phyloP scores from a whole-genome alignment of 1,140 invertebrate species.

The Aradophagus sp. region DNA sequence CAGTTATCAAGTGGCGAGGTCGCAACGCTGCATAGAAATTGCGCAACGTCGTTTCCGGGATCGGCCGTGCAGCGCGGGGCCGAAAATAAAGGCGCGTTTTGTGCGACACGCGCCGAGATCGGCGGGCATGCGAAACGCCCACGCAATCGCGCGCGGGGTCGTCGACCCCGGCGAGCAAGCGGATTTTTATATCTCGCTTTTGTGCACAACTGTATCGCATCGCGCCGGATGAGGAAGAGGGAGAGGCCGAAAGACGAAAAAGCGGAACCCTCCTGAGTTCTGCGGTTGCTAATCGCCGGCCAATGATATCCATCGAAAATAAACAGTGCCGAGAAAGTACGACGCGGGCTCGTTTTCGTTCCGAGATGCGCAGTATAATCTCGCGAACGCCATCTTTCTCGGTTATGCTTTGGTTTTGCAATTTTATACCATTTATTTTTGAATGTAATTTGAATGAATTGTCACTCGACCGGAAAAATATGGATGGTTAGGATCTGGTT shows the following conservation, averaged over 20 bases:
- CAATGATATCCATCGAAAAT: slow-evolving; percentile 39
- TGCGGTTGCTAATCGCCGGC: slow-evolving; percentile 31
- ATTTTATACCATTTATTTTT: no score
- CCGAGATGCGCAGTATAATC: no score
- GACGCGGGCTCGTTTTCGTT: no score
- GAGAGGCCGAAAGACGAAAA: slow-evolving; percentile 2
- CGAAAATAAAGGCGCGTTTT: slow-evolving; percentile 44
- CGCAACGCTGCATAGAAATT: slow-evolving; percentile 39
- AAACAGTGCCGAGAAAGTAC: no score
- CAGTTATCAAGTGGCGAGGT: no score
- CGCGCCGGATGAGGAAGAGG: slow-evolving; percentile 14
- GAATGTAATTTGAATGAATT: no score
- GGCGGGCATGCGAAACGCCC: slow-evolving; percentile 56
- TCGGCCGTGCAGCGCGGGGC: slow-evolving; percentile 25
- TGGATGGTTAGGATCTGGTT: no score
- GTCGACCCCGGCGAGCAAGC: slow-evolving; percentile 61
- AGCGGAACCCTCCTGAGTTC: neutral
- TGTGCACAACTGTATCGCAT: slow-evolving; percentile 55
- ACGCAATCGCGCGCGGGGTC: slow-evolving; percentile 57
- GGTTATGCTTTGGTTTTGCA: no score
- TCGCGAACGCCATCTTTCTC: no score
- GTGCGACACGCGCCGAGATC: slow-evolving; percentile 46
- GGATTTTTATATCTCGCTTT: slow-evolving; percentile 45
- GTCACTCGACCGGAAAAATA: no score
- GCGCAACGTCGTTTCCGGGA: slow-evolving; percentile 37